A percentile compares a stretch with the other conserved stretches of the same genome.
phyloP scores from a whole-genome alignment of 2,113 vertebrate genomes.

The Xiphophorus hellerii region DNA sequence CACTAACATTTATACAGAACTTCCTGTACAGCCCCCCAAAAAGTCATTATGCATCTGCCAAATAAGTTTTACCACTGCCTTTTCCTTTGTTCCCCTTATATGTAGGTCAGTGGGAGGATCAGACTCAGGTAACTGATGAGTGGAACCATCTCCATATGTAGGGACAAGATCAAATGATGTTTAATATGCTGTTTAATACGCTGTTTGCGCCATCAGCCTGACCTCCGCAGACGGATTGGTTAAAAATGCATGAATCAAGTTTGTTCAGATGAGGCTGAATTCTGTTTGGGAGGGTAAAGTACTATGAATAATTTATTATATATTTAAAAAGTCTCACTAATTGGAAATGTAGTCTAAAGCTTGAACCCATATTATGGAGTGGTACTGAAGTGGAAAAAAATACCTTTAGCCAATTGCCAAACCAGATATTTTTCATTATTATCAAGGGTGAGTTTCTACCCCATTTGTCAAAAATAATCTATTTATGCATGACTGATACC shows the following conservation, averaged over 20 bases:
- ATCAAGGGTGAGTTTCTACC: too few relatives aligned
- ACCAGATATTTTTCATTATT: too few relatives aligned
- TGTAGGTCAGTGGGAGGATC: slow-evolving; percentile 56
- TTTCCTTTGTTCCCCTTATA: slow-evolving; percentile 18
- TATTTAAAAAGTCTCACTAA: neutral
- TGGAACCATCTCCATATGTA: slow-evolving; percentile 47
- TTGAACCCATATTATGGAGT: neutral
- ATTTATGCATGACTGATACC: too few relatives aligned
- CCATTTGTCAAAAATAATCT: too few relatives aligned
- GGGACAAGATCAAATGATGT: slow-evolving; percentile 42
- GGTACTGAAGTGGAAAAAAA: neutral
- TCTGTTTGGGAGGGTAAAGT: slow-evolving; percentile 18
- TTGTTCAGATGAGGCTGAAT: slow-evolving; percentile 26
- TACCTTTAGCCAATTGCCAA: neutral
- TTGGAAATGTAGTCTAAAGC: neutral
- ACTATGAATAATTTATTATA: neutral
- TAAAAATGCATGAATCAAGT: slow-evolving; percentile 32
- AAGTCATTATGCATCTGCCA: too few relatives aligned
- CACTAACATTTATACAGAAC: too few relatives aligned
- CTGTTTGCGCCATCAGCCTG: slow-evolving; percentile 18
- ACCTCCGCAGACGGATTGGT: slow-evolving; percentile 12
- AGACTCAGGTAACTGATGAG: slow-evolving; percentile 29
- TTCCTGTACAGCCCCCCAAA: too few relatives aligned
- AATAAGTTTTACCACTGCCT: too few relatives aligned
- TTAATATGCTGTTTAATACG: slow-evolving; percentile 38